These are phyloP conservation scores for Dascillus cervinus DNA, from an alignment of 2,888 invertebrate species.

Conservation along the genomic window DNA sequence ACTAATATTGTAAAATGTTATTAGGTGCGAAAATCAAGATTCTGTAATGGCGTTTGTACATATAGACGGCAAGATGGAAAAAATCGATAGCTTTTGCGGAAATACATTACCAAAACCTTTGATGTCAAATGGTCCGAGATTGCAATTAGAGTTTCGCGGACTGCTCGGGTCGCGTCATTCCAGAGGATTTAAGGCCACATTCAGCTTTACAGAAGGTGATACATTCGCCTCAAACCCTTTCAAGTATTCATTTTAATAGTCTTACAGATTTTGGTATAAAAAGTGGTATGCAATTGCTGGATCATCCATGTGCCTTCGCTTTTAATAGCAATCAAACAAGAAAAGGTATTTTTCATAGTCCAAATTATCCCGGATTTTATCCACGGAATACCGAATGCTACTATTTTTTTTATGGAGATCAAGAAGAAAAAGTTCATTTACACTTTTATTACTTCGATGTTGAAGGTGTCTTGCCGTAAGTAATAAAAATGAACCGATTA, in stretches of 20 bases:
- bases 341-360: conserved; percentile 78
- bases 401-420: conserved; percentile 80
- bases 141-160: conserved; percentile 81
- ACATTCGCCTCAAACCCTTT: no score
- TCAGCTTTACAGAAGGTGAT: conserved; percentile 83
- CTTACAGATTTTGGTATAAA: conserved; percentile 78
- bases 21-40: conserved; percentile 73
- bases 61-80: conserved; percentile 75
- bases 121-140: conserved; percentile 85
- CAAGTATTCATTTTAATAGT: no score
- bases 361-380: conserved; percentile 86
- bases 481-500: conserved; percentile 23
- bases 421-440: conserved; percentile 70
- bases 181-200: conserved; percentile 82
- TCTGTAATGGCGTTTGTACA: conserved; percentile 75
- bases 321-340: conserved; percentile 76
- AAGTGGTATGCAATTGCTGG: conserved; percentile 68
- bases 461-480: conserved; percentile 91
- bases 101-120: conserved; percentile 73
- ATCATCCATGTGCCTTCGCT: conserved; percentile 78
- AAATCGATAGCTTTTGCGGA: conserved; percentile 84
- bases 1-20: no score
- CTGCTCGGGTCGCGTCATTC: conserved; percentile 68
- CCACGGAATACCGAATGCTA: conserved; percentile 86
- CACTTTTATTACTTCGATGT: conserved; percentile 89